Conservation (phyloP, 1,140 invertebrate species). For the Drosophila sp. region DNA sequence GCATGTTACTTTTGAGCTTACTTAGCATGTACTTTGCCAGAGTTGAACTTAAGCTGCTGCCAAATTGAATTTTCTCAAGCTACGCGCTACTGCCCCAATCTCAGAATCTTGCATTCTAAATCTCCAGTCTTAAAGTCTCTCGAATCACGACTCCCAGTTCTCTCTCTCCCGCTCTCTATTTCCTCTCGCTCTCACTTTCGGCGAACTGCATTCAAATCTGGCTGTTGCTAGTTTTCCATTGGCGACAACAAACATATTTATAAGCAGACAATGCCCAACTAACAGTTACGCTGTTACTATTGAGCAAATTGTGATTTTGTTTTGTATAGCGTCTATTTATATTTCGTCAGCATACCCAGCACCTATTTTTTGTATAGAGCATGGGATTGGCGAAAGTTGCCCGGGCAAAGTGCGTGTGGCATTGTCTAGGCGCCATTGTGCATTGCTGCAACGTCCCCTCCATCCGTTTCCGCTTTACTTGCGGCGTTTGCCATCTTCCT, state of each 20-base stretch:
- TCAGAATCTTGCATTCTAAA: slow-evolving; percentile 44
- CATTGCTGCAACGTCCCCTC: slow-evolving; percentile 9
- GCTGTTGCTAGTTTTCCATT: slow-evolving; percentile 36
- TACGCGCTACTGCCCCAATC: slow-evolving; percentile 23
- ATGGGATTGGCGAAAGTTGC: slow-evolving; percentile 57
- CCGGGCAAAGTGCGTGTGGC: slow-evolving; percentile 63
- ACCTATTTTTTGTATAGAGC: slow-evolving; percentile 1
- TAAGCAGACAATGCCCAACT: background rate
- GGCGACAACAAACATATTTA: background rate
- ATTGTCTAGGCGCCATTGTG: slow-evolving; percentile 59
- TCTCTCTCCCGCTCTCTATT: slow-evolving; percentile 1
- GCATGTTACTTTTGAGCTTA: slow-evolving; percentile 80
- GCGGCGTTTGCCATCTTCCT: slow-evolving; percentile 65
- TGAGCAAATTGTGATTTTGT: no score
- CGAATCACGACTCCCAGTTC: slow-evolving; percentile 21
- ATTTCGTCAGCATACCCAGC: background rate
- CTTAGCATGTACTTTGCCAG: slow-evolving; percentile 77
- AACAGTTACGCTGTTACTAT: background rate
- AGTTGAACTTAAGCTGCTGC: slow-evolving; percentile 71
- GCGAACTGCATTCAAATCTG: slow-evolving; percentile 63
- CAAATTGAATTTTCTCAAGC: slow-evolving; percentile 75
- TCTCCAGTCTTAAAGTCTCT: slow-evolving; percentile 33
- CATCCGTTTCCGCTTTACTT: slow-evolving; percentile 73
- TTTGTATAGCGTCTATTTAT: no score
- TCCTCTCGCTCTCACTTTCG: background rate